These are phyloP conservation scores for Meta bourneti DNA, from an alignment of 2,888 invertebrate species.

Conservation along the genomic window DNA sequence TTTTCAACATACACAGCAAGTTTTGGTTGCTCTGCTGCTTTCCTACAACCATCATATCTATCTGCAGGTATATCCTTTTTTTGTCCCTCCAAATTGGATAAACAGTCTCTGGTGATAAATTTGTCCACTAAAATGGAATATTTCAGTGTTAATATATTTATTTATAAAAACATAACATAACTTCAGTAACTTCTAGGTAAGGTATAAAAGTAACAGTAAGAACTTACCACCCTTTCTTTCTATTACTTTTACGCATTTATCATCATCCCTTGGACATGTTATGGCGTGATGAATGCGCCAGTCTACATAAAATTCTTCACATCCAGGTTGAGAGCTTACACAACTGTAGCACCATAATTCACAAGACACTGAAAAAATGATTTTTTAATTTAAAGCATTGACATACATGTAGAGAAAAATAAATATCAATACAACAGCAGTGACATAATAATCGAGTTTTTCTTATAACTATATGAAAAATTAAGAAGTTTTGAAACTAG, in stretches of 20 bases:
- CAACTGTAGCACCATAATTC: conserved; percentile 92
- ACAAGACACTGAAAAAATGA: conserved; percentile 21
- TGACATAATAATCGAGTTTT: too few relatives aligned
- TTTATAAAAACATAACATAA: background rate
- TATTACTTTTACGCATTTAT: conserved; percentile 93
- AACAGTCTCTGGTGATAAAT: conserved; percentile 90
- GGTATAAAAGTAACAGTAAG: background rate
- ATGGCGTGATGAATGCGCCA: conserved; percentile 90
- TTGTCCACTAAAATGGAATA: conserved; percentile 83
- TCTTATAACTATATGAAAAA: background rate
- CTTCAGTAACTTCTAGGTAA: background rate
- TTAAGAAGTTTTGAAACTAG: background rate
- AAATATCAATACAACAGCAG: too few relatives aligned
- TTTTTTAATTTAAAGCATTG: too few relatives aligned
- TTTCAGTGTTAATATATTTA: background rate
- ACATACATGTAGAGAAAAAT: too few relatives aligned
- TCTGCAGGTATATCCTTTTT: conserved; percentile 94
- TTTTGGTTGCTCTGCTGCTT: conserved; percentile 88
- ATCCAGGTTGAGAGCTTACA: conserved; percentile 93
- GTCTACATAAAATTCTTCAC: conserved; percentile 88
- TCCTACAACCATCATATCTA: conserved; percentile 93
- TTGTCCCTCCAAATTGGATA: conserved; percentile 88
- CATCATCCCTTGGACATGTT: conserved; percentile 90
- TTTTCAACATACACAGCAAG: conserved; percentile 93
- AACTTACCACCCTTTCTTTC: conserved; percentile 90